A percentile compares a stretch with the other conserved stretches of the same genome.
phyloP scores from a whole-genome alignment of 1,140 invertebrate species.

The Trachymyrmex septentrionalis region DNA sequence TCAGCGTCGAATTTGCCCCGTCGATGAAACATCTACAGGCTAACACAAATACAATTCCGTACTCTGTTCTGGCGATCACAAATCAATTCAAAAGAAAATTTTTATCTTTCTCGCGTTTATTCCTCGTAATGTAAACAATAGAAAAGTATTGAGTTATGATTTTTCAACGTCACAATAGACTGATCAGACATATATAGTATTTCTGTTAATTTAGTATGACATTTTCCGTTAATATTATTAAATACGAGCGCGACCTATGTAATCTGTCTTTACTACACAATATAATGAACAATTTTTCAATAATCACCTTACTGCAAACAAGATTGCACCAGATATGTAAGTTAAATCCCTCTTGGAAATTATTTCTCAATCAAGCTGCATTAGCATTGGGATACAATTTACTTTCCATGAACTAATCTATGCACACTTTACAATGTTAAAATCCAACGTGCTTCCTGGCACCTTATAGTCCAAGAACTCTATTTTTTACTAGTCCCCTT shows the following conservation, averaged over 20 bases:
- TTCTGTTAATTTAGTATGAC: neutral
- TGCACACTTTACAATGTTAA: conserved; percentile 20
- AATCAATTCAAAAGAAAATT: conserved; percentile 11
- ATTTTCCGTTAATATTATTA: neutral
- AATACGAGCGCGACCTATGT: neutral
- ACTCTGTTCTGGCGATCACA: conserved; percentile 1
- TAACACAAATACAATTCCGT: conserved; percentile 29
- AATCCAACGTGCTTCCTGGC: conserved; percentile 20
- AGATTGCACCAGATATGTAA: neutral
- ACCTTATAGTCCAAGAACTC: conserved; percentile 14
- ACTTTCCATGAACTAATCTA: conserved; percentile 36
- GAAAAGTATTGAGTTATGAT: neutral
- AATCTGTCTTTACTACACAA: neutral
- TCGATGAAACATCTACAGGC: conserved; percentile 38
- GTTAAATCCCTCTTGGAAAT: neutral
- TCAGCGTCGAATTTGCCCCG: conserved; percentile 46
- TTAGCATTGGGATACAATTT: conserved; percentile 31
- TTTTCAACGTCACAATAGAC: neutral
- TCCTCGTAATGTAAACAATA: neutral
- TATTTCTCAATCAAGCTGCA: conserved; percentile 2
- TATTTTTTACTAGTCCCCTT: conserved; percentile 44
- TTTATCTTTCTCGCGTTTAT: neutral
- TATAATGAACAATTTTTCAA: conserved; percentile 5
- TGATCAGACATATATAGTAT: neutral
- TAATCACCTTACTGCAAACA: neutral